Conservation (phyloP, 2,888 invertebrate species). For the Lasius platythorax region DNA sequence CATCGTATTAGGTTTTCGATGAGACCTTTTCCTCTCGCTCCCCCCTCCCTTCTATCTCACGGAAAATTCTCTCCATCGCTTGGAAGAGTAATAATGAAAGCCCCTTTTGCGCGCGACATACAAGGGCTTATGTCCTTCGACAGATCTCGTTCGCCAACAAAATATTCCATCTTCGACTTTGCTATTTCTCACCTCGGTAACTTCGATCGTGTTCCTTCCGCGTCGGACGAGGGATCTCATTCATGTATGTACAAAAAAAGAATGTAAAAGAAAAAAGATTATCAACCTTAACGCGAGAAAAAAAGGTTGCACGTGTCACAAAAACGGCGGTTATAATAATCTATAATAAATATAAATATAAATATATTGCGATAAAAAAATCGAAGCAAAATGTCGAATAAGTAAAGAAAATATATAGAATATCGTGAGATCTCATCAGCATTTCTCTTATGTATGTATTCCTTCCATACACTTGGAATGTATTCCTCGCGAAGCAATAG, state of each 20-base stretch:
- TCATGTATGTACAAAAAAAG: neutral
- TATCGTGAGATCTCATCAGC: neutral
- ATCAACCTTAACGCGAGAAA: neutral
- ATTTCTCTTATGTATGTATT: neutral
- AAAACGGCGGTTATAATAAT: neutral
- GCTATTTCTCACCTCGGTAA: conserved; percentile 44
- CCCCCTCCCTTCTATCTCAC: conserved; percentile 41
- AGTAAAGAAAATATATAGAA: neutral
- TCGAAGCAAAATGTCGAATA: neutral
- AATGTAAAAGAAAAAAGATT: neutral
- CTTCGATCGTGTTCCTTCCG: neutral
- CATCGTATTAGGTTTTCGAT: conserved; percentile 83
- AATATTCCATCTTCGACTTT: conserved; percentile 53
- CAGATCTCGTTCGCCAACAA: conserved; percentile 45
- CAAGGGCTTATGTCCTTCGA: conserved; percentile 43
- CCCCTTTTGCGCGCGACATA: conserved; percentile 26
- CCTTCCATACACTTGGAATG: neutral
- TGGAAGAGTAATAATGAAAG: conserved; percentile 48
- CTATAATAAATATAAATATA: neutral
- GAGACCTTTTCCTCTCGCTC: conserved; percentile 66
- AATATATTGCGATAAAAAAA: neutral
- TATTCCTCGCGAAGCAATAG: neutral
- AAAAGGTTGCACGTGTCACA: neutral
- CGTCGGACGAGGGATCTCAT: neutral
- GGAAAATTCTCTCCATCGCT: conserved; percentile 61